phyloP scores from a whole-genome alignment of 2,888 invertebrate species.

The Malthinus seriepunctatus region DNA sequence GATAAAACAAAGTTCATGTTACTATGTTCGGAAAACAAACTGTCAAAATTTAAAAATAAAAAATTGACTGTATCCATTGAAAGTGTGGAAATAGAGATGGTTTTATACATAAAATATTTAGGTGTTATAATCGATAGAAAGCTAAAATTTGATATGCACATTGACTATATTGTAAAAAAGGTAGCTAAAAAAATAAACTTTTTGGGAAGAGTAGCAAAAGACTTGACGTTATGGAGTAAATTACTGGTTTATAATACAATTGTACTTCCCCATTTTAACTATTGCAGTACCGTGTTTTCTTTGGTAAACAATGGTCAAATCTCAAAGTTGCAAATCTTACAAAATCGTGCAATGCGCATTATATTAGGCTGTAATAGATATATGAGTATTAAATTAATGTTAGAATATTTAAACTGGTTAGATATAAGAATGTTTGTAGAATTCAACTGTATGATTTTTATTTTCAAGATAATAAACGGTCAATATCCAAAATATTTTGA shows the following conservation, averaged over 20 bases:
- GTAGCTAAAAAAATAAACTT: neutral
- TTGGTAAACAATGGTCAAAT: neutral
- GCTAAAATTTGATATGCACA: neutral
- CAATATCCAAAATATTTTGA: neutral
- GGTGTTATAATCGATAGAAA: neutral
- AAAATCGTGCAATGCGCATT: constrained; percentile 8
- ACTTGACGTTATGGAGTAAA: neutral
- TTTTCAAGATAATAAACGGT: neutral
- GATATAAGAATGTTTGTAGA: neutral
- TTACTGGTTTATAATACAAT: neutral
- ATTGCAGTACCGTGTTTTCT: neutral
- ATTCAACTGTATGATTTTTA: neutral
- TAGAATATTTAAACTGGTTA: constrained; percentile 2
- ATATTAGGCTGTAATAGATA: constrained; percentile 6
- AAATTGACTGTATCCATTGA: too few species aligned
- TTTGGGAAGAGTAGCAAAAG: neutral
- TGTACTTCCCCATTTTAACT: neutral
- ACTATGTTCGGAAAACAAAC: too few species aligned
- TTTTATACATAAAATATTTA: neutral
- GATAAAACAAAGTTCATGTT: too few species aligned
- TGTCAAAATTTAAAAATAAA: too few species aligned
- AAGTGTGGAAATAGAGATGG: too few species aligned
- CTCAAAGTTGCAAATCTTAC: neutral
- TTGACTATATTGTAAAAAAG: neutral
- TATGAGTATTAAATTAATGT: neutral